phyloP scores from a whole-genome alignment of 23 tunicate genomes.

The Clavelina lepadiformis region DNA sequence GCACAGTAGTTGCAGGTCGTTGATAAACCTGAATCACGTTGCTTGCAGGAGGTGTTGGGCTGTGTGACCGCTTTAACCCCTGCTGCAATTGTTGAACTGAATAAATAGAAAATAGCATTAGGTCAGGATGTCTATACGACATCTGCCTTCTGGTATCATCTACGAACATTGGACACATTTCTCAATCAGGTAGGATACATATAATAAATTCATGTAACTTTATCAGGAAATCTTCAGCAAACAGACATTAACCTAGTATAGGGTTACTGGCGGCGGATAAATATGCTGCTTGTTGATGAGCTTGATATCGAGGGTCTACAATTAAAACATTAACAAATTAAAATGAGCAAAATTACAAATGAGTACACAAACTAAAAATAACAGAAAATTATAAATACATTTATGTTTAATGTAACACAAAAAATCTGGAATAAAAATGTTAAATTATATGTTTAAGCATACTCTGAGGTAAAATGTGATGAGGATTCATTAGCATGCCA shows the following conservation, averaged over 20 bases:
- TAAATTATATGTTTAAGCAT: neutral
- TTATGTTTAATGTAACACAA: neutral
- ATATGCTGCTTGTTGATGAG: constrained; percentile 3
- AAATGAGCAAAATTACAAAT: too few relatives aligned
- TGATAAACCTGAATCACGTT: constrained; percentile 39
- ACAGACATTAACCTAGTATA: constrained; percentile 2
- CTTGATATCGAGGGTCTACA: neutral
- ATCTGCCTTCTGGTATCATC: too few relatives aligned
- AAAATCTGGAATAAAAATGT: neutral
- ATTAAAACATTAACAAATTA: neutral
- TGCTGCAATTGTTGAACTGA: constrained; percentile 45
- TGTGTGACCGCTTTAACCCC: constrained; percentile 67
- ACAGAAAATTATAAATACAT: neutral
- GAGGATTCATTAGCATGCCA: constrained; percentile 27
- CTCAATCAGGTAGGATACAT: too few relatives aligned
- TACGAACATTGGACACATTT: too few relatives aligned
- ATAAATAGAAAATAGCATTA: too few relatives aligned
- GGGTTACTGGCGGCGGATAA: neutral
- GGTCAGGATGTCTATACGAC: too few relatives aligned
- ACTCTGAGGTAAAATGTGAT: constrained; percentile 53
- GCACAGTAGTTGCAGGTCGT: constrained; percentile 10
- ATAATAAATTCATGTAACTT: too few relatives aligned
- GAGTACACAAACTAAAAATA: too few relatives aligned
- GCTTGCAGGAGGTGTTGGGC: constrained; percentile 63
- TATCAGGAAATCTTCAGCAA: too few relatives aligned